phyloP scores from a whole-genome alignment of 2,113 vertebrate species.

The Lepidothrix coronata region DNA sequence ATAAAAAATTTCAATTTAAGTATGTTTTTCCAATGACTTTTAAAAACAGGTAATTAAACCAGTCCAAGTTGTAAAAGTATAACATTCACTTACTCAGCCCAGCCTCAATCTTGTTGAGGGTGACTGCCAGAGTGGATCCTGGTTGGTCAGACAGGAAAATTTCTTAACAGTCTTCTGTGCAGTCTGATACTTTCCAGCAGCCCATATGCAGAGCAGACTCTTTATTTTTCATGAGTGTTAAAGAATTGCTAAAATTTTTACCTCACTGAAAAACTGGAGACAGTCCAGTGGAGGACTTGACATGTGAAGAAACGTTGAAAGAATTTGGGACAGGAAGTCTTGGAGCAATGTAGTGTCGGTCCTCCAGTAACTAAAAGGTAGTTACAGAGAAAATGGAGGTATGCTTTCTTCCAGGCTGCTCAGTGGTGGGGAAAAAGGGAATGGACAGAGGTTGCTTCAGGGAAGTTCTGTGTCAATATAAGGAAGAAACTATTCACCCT shows the following conservation, averaged over 20 bases:
- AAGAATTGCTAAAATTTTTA: neutral
- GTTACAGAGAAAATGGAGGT: neutral
- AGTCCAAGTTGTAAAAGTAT: neutral
- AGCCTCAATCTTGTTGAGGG: neutral
- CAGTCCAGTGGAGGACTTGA: neutral
- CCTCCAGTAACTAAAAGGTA: neutral
- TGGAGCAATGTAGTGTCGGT: neutral
- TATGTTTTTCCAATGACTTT: neutral
- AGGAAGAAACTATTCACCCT: neutral
- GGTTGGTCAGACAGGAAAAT: neutral
- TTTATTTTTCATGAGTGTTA: neutral
- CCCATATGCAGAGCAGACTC: neutral
- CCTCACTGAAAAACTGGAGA: neutral
- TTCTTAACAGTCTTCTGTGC: neutral
- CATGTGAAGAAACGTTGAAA: neutral
- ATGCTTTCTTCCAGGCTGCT: neutral
- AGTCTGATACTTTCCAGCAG: neutral
- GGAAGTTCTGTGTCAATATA: neutral
- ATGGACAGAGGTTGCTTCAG: neutral
- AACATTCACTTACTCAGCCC: neutral
- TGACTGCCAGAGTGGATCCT: neutral
- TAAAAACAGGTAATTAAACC: neutral
- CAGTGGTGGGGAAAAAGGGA: neutral
- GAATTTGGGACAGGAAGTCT: neutral
- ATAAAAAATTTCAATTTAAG: neutral